phyloP scores from a whole-genome alignment of 2,888 invertebrate species.

The Liposcelis brunnea region DNA sequence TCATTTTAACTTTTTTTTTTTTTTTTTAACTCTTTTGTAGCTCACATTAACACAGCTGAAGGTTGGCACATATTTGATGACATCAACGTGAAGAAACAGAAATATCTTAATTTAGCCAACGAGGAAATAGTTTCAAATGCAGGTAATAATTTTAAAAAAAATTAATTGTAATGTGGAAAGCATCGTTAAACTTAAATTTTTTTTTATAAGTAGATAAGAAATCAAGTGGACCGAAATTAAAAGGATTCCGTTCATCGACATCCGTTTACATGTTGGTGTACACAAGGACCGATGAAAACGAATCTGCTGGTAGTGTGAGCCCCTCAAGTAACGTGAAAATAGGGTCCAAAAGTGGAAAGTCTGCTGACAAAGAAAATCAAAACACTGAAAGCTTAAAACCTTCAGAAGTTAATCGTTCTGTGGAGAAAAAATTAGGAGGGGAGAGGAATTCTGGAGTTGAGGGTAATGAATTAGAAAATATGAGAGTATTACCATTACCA shows the following conservation, averaged over 20 bases:
- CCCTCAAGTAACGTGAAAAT: not conserved
- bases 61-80: constrained; percentile 50
- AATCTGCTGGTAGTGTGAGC: not conserved
- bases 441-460: no score
- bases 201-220: constrained; percentile 17
- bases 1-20: not conserved
- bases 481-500: no score
- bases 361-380: no score
- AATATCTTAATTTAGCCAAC: constrained; percentile 25
- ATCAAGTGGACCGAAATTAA: constrained; percentile 22
- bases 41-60: constrained; percentile 32
- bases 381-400: no score
- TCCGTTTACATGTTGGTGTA: constrained; percentile 48
- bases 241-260: constrained; percentile 33
- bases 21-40: constrained; percentile 19
- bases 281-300: constrained; percentile 19
- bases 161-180: no score
- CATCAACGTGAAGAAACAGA: constrained; percentile 27
- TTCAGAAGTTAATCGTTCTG: no score
- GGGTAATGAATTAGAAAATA: no score
- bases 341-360: no score
- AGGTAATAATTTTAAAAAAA: constrained; percentile 25
- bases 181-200: no score
- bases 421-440: no score
- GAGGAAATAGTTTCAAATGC: constrained; percentile 32